Base-by-base conservation (phyloP, 2,113 vertebrate species). In the Tupaia tana region DNA sequence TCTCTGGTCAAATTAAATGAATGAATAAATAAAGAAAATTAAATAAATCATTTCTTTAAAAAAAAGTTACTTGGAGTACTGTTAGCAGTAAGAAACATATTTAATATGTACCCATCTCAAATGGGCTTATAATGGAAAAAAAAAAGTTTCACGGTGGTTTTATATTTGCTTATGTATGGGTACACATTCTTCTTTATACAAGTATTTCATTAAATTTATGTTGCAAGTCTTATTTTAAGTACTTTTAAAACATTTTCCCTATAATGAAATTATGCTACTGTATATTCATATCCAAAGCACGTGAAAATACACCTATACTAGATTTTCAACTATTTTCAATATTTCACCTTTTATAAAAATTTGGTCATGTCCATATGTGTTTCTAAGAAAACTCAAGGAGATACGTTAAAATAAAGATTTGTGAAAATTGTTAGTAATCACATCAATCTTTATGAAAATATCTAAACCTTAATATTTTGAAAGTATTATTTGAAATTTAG, bases 401-500 rank as follows among this genome's bases (percentile, higher is more conserved):
- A 34, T 89, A 59, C 3, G 0, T 66, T 77, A 27, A 74, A 86
- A 74, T 82, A 27, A 74, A 86, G 2, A 52, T 61, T 67, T 71
- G 1, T 82, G 73, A 87, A 90, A 92, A 69, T 14, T 61, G 10
- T 43, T 61, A 25, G 12, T 86, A 54, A 75, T 1, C 14, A 59
- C 14, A 64, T 64, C 43, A 58, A 12, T 71, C 19, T 10, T 67
- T 61, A 92, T 52, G 82, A 86, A 95, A 87, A 64, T 67, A 79
- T 58, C 19, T 88, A 74, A 80, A 20, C 2, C 9, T 90, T 56
- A 12, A 27, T 71, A 25, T 71, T 77, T 93, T 77, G 56, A 66
- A 85, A 25, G 9, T 69, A 93, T 87, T 54, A 96, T 84, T 86
- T 92, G 59, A 85, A 71, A 80, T 73, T 82, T 27, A 22, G 18